A percentile compares a stretch with the other conserved stretches of the same genome.
Conservation (phyloP, 2,888 invertebrate species). For the Pollenia labialis region DNA sequence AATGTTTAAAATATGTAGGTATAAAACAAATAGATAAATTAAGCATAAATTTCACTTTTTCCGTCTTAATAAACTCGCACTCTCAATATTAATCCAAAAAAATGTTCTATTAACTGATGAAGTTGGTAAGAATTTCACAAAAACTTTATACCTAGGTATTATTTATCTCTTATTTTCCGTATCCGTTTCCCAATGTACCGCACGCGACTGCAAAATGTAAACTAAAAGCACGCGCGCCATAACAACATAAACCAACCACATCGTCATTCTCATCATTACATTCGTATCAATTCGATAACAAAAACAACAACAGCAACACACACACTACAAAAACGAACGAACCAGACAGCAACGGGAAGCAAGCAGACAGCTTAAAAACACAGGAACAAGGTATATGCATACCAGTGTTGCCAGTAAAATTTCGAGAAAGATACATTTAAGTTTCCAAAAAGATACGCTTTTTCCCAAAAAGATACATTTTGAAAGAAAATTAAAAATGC, state of each 20-base stretch:
- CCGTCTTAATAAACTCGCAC: constrained; percentile 24
- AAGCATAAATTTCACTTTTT: constrained; percentile 56
- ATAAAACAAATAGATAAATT: constrained; percentile 8
- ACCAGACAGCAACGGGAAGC: background rate
- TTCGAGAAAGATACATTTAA: too few relatives aligned
- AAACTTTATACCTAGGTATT: constrained; percentile 30
- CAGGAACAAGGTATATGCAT: too few relatives aligned
- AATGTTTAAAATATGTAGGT: constrained; percentile 1
- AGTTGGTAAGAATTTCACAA: constrained; percentile 1
- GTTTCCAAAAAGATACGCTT: too few relatives aligned
- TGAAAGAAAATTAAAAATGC: too few relatives aligned
- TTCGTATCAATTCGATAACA: constrained; percentile 50
- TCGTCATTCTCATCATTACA: constrained; percentile 42
- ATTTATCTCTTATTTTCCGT: background rate
- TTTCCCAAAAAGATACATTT: too few relatives aligned
- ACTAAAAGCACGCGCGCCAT: constrained; percentile 70
- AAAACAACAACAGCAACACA: constrained; percentile 26
- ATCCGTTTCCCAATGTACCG: constrained; percentile 58
- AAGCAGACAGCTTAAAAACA: constrained; percentile 49
- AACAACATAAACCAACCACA: constrained; percentile 30
- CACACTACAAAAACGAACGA: constrained; percentile 2
- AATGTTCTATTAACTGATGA: constrained; percentile 5
- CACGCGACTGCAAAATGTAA: constrained; percentile 68
- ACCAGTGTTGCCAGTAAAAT: too few relatives aligned
- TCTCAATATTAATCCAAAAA: background rate